A percentile compares a stretch with the other conserved stretches of the same genome.
phyloP scores from a whole-genome alignment of 2,113 vertebrate species.

The Perca flavescens region DNA sequence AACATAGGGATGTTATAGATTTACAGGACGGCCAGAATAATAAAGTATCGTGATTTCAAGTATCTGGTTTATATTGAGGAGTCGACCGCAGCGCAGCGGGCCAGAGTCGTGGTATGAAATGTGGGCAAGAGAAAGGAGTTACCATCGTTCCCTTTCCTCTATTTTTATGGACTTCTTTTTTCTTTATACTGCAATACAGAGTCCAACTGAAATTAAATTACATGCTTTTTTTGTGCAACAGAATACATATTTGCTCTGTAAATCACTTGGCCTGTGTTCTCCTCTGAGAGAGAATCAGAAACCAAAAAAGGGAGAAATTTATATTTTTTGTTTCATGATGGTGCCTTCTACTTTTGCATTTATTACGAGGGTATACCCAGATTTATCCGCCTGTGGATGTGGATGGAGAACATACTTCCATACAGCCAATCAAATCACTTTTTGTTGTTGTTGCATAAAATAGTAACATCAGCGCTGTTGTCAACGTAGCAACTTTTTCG shows the following conservation, averaged over 20 bases:
- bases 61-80: constrained; percentile 66
- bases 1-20: constrained; percentile 72
- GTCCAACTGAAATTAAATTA: constrained; percentile 31
- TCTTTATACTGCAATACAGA: constrained; percentile 2
- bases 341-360: background rate
- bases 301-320: background rate
- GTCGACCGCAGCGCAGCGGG: constrained; percentile 55
- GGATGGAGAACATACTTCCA: background rate
- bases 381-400: background rate
- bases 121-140: constrained; percentile 46
- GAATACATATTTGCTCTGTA: background rate
- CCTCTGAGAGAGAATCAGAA: background rate
- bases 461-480: too few relatives aligned
- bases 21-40: constrained; percentile 63
- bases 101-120: constrained; percentile 56
- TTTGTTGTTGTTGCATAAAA: too few relatives aligned
- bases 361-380: background rate
- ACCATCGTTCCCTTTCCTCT: constrained; percentile 26
- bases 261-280: constrained; percentile 5
- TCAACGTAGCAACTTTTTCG: background rate
- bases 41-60: constrained; percentile 55
- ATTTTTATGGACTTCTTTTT: background rate
- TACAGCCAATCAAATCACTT: background rate
- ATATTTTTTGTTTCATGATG: background rate
- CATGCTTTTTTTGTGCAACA: constrained; percentile 2